phyloP scores from a whole-genome alignment of 1,140 invertebrate genomes.

The Dermatophagoides farinae region DNA sequence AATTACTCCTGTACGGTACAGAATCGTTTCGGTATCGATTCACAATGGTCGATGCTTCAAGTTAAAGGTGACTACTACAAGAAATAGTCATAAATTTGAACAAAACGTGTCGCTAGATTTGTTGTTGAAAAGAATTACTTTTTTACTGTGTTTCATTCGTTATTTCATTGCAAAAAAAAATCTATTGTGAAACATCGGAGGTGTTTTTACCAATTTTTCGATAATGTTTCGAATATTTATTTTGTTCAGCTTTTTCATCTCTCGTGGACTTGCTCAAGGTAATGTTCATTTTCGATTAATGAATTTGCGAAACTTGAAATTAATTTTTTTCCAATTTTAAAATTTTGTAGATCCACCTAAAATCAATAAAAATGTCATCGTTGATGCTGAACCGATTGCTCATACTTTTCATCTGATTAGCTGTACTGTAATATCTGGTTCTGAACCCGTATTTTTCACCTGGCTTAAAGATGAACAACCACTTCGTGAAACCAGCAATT shows the following conservation, averaged over 20 bases:
- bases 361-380: not conserved
- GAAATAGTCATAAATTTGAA: not conserved
- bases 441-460: not conserved
- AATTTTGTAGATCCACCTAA: not conserved
- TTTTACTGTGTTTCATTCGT: not conserved
- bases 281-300: not conserved
- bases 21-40: not conserved
- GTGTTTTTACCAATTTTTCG: not conserved
- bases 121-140: not conserved
- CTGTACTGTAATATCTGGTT: not conserved
- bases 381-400: not conserved
- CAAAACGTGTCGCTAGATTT: conserved; percentile 2
- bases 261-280: not conserved
- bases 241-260: not conserved
- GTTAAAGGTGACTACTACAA: not conserved
- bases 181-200: not conserved
- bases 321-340: not conserved
- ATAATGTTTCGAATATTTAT: not conserved
- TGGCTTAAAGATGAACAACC: not conserved
- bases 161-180: not conserved
- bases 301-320: not conserved
- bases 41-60: not conserved
- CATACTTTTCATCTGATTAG: not conserved
- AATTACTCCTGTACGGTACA: not conserved
- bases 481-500: not conserved